Evolutionary conservation across 1,140 invertebrate genomes (phyloP).

Genomic region (Pseudomyrmex sp.): DNA sequence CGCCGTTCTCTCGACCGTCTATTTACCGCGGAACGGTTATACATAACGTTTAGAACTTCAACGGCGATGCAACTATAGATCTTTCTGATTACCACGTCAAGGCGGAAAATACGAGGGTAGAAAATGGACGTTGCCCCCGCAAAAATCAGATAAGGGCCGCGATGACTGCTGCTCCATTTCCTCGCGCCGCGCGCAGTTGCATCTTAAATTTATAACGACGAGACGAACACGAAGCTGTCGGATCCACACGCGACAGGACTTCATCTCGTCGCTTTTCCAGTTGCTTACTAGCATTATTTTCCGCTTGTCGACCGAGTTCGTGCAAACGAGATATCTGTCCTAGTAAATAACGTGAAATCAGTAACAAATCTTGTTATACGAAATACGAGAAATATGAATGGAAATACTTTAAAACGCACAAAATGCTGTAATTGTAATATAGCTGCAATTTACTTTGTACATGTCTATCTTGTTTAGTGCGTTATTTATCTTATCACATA

Average conservation of each 20-base stretch:
- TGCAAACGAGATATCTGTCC: conserved; percentile 29
- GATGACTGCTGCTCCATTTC: conserved; percentile 54
- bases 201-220: conserved; percentile 62
- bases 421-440: background rate
- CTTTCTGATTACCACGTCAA: conserved; percentile 58
- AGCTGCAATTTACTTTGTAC: too few relatives aligned
- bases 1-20: conserved; percentile 34
- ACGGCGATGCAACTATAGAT: conserved; percentile 57
- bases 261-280: background rate
- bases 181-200: conserved; percentile 25
- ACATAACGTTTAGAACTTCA: conserved; percentile 50
- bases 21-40: conserved; percentile 27
- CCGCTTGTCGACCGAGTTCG: background rate
- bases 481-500: too few relatives aligned
- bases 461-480: too few relatives aligned
- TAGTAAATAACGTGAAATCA: background rate
- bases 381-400: background rate
- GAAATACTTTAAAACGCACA: background rate
- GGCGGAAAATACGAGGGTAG: conserved; percentile 54
- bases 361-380: background rate
- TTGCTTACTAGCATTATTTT: conserved; percentile 26
- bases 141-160: conserved; percentile 70
- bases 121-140: conserved; percentile 55
- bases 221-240: conserved; percentile 44
- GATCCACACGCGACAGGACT: conserved; percentile 28